Percentiles rank a stretch among this genome's conserved stretches.
These are phyloP conservation scores for Menidia beryllina DNA, from an alignment of 2,113 vertebrate species.

Conservation along the genomic window DNA sequence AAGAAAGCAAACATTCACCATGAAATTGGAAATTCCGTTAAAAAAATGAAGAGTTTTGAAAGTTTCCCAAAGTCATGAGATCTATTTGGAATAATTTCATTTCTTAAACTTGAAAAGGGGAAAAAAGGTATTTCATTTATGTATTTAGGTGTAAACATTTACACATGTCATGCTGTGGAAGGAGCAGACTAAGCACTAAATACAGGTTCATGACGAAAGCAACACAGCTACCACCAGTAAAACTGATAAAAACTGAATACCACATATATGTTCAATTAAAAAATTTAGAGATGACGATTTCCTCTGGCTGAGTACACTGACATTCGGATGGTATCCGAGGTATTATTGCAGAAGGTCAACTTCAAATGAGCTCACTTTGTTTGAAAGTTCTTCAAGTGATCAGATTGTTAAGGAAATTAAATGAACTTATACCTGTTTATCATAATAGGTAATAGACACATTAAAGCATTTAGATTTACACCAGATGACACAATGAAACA, in stretches of 20 bases:
- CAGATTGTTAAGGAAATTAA: slow-evolving; percentile 83
- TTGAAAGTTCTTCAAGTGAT: slow-evolving; percentile 87
- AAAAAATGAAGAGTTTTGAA: neutral
- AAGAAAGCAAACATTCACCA: slow-evolving; percentile 5
- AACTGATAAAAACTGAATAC: neutral
- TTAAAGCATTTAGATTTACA: neutral
- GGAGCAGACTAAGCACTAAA: neutral
- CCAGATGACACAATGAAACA: neutral
- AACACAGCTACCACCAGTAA: neutral
- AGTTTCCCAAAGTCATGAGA: neutral
- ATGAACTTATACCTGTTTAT: neutral
- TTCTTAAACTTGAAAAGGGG: too few species aligned
- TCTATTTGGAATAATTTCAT: too few species aligned
- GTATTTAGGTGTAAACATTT: slow-evolving; percentile 28
- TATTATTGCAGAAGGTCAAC: slow-evolving; percentile 74
- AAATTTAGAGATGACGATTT: slow-evolving; percentile 6
- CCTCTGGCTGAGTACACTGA: neutral
- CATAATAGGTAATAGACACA: neutral
- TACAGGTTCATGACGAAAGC: slow-evolving; percentile 5
- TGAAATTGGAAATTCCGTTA: neutral
- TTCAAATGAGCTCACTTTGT: slow-evolving; percentile 84
- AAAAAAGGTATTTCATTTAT: neutral
- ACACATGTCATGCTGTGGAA: slow-evolving; percentile 6
- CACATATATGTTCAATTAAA: neutral
- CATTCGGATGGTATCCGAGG: neutral